Conservation (phyloP, 2,113 vertebrate genomes). For the Bungarus multicinctus region DNA sequence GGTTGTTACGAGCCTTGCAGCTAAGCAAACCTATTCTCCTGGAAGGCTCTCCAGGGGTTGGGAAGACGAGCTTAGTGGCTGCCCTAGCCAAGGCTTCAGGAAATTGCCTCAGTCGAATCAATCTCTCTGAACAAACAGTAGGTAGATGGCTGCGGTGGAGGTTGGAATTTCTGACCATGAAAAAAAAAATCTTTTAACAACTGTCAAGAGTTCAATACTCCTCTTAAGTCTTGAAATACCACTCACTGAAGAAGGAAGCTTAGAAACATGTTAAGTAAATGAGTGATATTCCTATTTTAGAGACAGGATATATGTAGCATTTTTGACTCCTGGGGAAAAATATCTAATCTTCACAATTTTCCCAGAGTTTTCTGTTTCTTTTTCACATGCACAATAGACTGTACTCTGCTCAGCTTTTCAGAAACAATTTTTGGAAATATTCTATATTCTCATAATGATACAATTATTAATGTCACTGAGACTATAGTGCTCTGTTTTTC, state of each 20-base stretch:
- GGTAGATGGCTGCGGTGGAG: not conserved
- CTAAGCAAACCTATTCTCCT: slow-evolving; percentile 89
- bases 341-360: not conserved
- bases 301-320: not conserved
- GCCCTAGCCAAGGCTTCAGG: slow-evolving; percentile 93
- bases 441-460: not conserved
- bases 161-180: not conserved
- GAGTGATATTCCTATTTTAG: not conserved
- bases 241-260: slow-evolving; percentile 8
- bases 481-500: not conserved
- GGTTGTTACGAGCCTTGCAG: slow-evolving; percentile 88
- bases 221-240: not conserved
- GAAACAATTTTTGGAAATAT: not conserved
- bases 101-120: slow-evolving; percentile 91
- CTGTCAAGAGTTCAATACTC: not conserved
- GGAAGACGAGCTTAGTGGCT: slow-evolving; percentile 93
- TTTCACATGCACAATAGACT: not conserved
- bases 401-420: not conserved
- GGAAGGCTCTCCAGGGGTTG: slow-evolving; percentile 95
- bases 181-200: not conserved
- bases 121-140: slow-evolving; percentile 97
- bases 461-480: not conserved
- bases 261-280: not conserved
- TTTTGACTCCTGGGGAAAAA: not conserved
- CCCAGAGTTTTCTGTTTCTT: not conserved